Conservation (phyloP, 64 coral and sea anemone species). For the Trachythela sp. region DNA sequence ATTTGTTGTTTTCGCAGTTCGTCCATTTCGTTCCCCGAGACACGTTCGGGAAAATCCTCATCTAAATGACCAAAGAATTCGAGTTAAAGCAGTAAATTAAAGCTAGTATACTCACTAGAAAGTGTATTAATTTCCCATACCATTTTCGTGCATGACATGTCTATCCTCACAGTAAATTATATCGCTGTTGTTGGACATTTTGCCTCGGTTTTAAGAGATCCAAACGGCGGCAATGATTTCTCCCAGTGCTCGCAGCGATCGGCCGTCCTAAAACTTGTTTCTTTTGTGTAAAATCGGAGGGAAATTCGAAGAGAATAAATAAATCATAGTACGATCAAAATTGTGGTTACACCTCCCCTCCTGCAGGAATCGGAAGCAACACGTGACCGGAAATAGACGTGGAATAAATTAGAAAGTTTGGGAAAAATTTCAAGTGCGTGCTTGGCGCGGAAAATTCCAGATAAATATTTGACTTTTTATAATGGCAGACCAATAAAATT, state of each 20-base stretch:
- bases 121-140: neutral
- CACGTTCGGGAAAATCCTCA: slow-evolving; percentile 69
- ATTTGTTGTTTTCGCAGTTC: slow-evolving; percentile 97
- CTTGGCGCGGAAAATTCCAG: too few species aligned
- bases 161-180: slow-evolving; percentile 19
- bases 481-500: too few species aligned
- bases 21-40: slow-evolving; percentile 90
- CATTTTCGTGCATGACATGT: slow-evolving; percentile 9
- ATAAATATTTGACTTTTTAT: too few species aligned
- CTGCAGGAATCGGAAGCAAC: neutral
- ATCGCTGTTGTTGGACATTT: neutral
- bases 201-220: neutral
- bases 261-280: neutral
- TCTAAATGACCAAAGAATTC: neutral
- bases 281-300: neutral
- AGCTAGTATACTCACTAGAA: neutral
- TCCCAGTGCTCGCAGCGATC: neutral
- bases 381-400: neutral
- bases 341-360: neutral
- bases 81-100: neutral
- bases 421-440: neutral
- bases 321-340: neutral
- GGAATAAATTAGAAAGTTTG: neutral
- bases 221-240: neutral
- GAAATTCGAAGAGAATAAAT: neutral